Evolutionary conservation across 2,113 vertebrate species (phyloP), one percentile per base, ranked within the genome.

Genomic region (Desmodus rotundus): DNA sequence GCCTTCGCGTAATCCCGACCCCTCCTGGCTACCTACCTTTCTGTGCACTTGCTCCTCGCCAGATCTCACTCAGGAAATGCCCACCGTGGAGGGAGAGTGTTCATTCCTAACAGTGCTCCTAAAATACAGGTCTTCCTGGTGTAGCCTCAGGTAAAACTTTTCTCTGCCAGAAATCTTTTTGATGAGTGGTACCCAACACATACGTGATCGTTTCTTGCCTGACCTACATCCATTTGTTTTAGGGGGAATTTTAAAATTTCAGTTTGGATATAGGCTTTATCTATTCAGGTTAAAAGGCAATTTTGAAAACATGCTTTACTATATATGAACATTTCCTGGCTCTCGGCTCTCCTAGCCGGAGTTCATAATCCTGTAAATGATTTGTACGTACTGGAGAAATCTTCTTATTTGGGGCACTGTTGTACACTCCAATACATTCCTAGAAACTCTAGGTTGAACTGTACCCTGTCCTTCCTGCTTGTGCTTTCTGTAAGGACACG

Each of bases 401-500:
- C 45, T 56, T 94, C 84, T 89, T 83, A 76, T 86, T 43, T 28
- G 54, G 56, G 24, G 26, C 13, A 91, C 22, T 43, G 26, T 9
- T 63, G 7, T 52, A 85, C 10, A 43, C 61, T 94, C 17, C 56
- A 91, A 36, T 17, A 90, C 72, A 77, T 88, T 86, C 26, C 47
- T 89, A 77, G 45, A 94, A 84, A 76, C 24, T 93, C 54, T 41
- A 80, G 54, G 26, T 76, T 77, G 45, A 86, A 86, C 61, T 90
- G 52, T 8, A 16, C 82, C 47, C 15, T 47, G 13, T 81, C 61
- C 52, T 92, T 63, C 8, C 36, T 68, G 19, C 77, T n/a, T 93
- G 9, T 43, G 24, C 81, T 88, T 96, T 85, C 81, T 92, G 14
- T n/a, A 77, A 90, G 19, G 26, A 78, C 78, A 93, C n/a, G 92